Evolutionary conservation across 2,113 vertebrate species (phyloP).

Genomic region (Stictonetta naevosa): DNA sequence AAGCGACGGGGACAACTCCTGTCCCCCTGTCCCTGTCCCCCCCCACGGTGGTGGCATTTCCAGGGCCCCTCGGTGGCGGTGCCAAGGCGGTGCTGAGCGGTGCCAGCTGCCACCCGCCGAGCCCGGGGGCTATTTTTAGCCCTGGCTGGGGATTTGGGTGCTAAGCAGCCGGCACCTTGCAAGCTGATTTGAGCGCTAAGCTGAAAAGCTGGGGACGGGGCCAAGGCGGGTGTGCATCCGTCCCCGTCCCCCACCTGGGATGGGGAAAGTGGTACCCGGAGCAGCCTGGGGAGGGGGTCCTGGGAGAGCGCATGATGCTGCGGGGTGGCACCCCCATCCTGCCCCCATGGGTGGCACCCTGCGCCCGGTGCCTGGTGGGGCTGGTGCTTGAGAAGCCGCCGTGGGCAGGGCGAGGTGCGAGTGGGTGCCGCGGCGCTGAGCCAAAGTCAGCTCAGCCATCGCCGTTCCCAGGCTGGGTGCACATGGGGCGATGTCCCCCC

Average conservation of each 20-base stretch:
- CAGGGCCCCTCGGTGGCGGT: accelerated
- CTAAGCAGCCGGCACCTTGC: constrained; percentile 50
- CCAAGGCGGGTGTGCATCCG: neutral
- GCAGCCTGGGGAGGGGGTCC: accelerated
- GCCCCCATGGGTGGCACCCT: too few species aligned
- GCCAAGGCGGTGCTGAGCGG: neutral
- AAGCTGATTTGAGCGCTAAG: constrained; percentile 67
- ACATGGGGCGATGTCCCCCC: neutral
- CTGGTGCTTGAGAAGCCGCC: neutral
- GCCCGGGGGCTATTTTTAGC: constrained; percentile 47
- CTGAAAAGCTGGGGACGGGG: constrained; percentile 38
- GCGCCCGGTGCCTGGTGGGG: neutral
- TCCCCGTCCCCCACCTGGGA: neutral
- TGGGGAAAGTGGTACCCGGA: neutral
- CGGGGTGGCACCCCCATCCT: too few species aligned
- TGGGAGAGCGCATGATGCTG: accelerated
- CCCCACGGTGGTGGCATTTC: neutral
- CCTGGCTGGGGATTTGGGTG: constrained; percentile 61
- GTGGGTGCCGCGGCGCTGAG: neutral
- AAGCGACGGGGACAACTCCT: neutral
- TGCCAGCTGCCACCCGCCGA: neutral
- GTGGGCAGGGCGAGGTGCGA: neutral
- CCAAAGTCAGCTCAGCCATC: constrained; percentile 29
- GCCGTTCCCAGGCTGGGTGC: neutral
- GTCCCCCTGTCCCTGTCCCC: too few species aligned